Evolutionary conservation across 2,113 vertebrate species (phyloP).

Genomic region (Actinemys pallida): DNA sequence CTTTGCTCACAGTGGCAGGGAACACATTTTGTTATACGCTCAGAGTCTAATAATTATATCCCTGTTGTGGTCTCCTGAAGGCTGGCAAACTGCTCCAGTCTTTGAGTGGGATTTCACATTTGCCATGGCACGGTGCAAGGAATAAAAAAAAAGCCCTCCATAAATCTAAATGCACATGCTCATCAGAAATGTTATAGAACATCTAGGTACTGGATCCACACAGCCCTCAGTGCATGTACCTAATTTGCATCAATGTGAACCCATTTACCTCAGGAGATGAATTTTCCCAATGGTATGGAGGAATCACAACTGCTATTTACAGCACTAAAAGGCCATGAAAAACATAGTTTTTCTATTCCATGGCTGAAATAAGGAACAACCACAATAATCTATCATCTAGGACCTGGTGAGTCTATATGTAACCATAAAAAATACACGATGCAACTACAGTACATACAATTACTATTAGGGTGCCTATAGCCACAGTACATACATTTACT

Average conservation of each 20-base stretch:
- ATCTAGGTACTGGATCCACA: not conserved
- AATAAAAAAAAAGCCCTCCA: not conserved
- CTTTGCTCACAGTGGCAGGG: not conserved
- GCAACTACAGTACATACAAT: not conserved
- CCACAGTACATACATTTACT: not conserved
- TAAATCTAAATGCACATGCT: rapidly evolving
- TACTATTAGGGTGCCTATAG: not conserved
- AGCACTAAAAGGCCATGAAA: not conserved
- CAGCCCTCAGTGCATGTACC: rapidly evolving
- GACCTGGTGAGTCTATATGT: not conserved
- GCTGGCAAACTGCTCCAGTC: rapidly evolving
- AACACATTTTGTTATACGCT: not conserved
- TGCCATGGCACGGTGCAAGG: not conserved
- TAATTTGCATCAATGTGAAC: not conserved
- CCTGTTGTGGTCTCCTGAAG: rapidly evolving
- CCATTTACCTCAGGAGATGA: not conserved
- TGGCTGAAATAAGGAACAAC: not conserved
- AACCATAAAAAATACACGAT: not conserved
- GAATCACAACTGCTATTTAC: not conserved
- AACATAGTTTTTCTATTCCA: not conserved
- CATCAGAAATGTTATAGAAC: not conserved
- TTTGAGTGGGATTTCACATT: rapidly evolving
- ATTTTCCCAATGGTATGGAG: not conserved
- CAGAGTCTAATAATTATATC: not conserved
- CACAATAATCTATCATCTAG: not conserved